Conservation (phyloP, 2,797 vertebrate genomes). For the Avahi laniger region DNA sequence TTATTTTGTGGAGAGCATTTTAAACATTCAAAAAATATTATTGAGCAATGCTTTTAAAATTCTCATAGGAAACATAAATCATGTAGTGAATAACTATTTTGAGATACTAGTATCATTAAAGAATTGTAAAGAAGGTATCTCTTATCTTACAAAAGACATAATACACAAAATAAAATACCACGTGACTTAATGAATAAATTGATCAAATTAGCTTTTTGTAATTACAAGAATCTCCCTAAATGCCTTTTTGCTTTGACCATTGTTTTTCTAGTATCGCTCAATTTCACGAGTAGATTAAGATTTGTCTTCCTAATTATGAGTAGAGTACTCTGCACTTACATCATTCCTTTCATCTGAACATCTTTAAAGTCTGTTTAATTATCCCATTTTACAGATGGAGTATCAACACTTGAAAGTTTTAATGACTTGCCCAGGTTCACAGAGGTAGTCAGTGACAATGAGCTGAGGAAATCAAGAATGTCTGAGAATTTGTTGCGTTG, state of each 20-base stretch:
- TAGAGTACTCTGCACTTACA: slow-evolving; percentile 49
- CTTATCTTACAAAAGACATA: slow-evolving; percentile 1
- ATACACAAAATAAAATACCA: slow-evolving; percentile 22
- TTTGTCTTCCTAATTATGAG: slow-evolving; percentile 50
- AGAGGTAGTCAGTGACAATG: not conserved
- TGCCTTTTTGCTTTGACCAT: slow-evolving; percentile 50
- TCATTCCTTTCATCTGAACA: slow-evolving; percentile 64
- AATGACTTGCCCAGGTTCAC: slow-evolving; percentile 29
- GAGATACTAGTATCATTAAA: slow-evolving; percentile 38
- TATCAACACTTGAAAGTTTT: slow-evolving; percentile 43
- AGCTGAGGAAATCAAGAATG: not conserved
- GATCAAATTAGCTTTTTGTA: slow-evolving; percentile 64
- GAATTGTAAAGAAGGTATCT: slow-evolving; percentile 37
- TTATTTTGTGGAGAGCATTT: slow-evolving; percentile 53
- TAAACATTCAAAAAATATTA: slow-evolving; percentile 53
- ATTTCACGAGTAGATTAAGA: slow-evolving; percentile 28
- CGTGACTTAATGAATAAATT: slow-evolving; percentile 52
- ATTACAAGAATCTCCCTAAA: slow-evolving; percentile 45
- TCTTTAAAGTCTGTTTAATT: slow-evolving; percentile 64
- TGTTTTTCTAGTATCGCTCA: not conserved
- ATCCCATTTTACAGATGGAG: slow-evolving; percentile 65
- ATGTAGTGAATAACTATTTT: slow-evolving; percentile 44
- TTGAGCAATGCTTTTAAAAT: slow-evolving; percentile 59
- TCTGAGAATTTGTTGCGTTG: not conserved
- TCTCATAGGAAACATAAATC: slow-evolving; percentile 54